A percentile compares a stretch with the other conserved stretches of the same genome.
Conservation (phyloP, 2,888 invertebrate genomes). For the Pharmacophagus antenor region DNA sequence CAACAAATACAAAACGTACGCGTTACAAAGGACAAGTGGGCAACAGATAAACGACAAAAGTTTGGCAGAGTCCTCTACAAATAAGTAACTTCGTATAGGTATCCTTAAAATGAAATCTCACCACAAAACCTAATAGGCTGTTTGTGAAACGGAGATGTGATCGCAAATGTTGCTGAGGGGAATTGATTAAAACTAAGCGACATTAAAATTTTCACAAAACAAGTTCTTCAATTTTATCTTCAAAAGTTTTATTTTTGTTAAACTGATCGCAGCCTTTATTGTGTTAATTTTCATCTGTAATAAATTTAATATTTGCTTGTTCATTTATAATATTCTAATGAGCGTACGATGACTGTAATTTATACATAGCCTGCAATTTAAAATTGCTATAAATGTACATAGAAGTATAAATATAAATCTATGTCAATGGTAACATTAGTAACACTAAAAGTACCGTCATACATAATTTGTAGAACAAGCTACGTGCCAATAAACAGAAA, state of each 20-base stretch:
- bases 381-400: too few species aligned
- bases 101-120: constrained; percentile 39
- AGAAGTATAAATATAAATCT: too few species aligned
- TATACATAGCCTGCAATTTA: too few species aligned
- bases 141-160: constrained; percentile 28
- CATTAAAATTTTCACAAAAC: background rate
- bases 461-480: background rate
- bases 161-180: constrained; percentile 7
- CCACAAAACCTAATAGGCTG: constrained; percentile 27
- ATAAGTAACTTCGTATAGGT: constrained; percentile 44
- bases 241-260: background rate
- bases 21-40: constrained; percentile 46
- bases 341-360: too few species aligned
- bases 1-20: constrained; percentile 10
- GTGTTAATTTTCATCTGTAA: too few species aligned
- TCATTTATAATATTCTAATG: too few species aligned
- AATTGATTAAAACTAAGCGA: constrained; percentile 15
- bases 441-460: background rate
- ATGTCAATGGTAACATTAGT: too few species aligned
- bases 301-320: too few species aligned
- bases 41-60: constrained; percentile 50
- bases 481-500: too few species aligned
- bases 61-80: constrained; percentile 53
- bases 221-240: too few species aligned
- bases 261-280: too few species aligned